Conservation (phyloP, 2,888 invertebrate genomes). For the Dastarcus helophoroides region DNA sequence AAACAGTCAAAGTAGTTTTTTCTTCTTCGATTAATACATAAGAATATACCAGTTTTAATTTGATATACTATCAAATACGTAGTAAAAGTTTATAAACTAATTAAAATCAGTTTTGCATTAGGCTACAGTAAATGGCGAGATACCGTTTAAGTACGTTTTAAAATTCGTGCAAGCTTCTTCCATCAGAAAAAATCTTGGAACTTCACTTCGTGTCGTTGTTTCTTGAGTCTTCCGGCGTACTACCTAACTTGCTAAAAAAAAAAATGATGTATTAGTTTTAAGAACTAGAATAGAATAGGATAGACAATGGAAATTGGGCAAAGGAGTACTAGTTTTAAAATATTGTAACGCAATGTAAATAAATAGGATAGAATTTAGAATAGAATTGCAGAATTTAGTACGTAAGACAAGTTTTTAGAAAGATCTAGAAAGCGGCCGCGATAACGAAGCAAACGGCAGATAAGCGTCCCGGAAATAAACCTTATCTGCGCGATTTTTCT, state of each 20-base stretch:
- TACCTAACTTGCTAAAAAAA: slow-evolving; percentile 25
- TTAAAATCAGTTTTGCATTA: background rate
- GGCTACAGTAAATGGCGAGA: too few species aligned
- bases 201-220: slow-evolving; percentile 21
- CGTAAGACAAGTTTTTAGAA: background rate
- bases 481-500: too few species aligned
- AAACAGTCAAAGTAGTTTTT: slow-evolving; percentile 37
- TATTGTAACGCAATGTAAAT: too few species aligned
- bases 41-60: slow-evolving; percentile 3
- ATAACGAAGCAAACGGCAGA: too few species aligned
- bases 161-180: background rate
- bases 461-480: too few species aligned
- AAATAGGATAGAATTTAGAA: too few species aligned
- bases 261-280: slow-evolving; percentile 3
- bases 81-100: slow-evolving; percentile 4
- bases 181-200: slow-evolving; percentile 4
- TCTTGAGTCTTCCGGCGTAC: slow-evolving; percentile 23
- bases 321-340: background rate
- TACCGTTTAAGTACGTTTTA: too few species aligned
- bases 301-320: background rate
- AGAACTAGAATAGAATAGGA: background rate
- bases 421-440: too few species aligned
- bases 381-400: too few species aligned
- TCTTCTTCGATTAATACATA: too few species aligned
- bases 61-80: slow-evolving; percentile 22